Evolutionary conservation across 2,797 vertebrate species (phyloP).

Genomic region (Aselliscus stoliczkanus): DNA sequence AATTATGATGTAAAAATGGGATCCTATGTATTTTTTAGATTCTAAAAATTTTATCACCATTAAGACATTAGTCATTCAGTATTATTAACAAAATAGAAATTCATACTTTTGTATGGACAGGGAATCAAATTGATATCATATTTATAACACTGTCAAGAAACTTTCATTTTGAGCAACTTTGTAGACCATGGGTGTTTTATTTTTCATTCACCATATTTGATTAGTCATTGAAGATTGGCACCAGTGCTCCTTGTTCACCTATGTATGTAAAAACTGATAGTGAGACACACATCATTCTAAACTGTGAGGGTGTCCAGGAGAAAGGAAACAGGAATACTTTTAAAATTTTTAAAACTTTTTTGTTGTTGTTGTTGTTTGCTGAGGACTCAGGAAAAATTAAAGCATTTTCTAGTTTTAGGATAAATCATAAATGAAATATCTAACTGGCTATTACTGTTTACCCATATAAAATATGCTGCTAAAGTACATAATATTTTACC

Average conservation of each 20-base stretch:
- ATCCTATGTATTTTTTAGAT: slow-evolving; percentile 60
- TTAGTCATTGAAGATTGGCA: slow-evolving; percentile 11
- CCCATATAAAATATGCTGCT: slow-evolving; percentile 53
- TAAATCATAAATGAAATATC: slow-evolving; percentile 35
- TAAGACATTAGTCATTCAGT: slow-evolving; percentile 29
- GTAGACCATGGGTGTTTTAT: slow-evolving; percentile 9
- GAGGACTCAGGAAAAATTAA: slow-evolving; percentile 76
- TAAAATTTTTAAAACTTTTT: neutral
- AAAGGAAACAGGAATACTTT: slow-evolving; percentile 9
- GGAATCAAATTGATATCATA: slow-evolving; percentile 42
- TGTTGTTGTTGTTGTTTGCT: neutral
- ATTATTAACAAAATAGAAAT: slow-evolving; percentile 42
- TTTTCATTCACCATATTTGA: slow-evolving; percentile 45
- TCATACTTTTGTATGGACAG: slow-evolving; percentile 64
- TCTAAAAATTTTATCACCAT: slow-evolving; percentile 37
- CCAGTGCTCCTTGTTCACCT: neutral
- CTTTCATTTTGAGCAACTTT: slow-evolving; percentile 8
- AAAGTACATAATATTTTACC: neutral
- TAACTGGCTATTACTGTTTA: slow-evolving; percentile 70
- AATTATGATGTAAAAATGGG: slow-evolving; percentile 56
- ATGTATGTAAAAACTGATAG: neutral
- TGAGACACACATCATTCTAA: neutral
- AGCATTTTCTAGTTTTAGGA: slow-evolving; percentile 68
- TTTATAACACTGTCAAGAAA: slow-evolving; percentile 51
- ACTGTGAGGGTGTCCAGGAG: slow-evolving; percentile 19